These are phyloP conservation scores for Chelon labrosus DNA, from an alignment of 2,797 vertebrate genomes.

Conservation along the genomic window DNA sequence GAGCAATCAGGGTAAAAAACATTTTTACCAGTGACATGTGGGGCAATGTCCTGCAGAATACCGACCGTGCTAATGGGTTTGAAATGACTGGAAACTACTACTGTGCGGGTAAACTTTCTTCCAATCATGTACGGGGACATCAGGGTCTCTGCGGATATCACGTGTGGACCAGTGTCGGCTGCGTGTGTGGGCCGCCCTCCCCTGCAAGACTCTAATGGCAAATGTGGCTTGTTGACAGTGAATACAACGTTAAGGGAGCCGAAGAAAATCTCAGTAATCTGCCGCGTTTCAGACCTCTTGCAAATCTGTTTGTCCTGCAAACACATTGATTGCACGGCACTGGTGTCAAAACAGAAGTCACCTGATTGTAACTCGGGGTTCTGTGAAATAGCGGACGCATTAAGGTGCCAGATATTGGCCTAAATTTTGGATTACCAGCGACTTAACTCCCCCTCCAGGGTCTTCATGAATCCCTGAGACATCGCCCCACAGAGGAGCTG, in stretches of 20 bases:
- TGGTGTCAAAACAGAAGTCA: not conserved
- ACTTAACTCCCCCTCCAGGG: not conserved
- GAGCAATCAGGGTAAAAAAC: constrained; percentile 1
- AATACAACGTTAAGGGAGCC: constrained; percentile 44
- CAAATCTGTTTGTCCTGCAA: constrained; percentile 31
- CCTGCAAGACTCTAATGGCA: not conserved
- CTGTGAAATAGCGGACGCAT: not conserved
- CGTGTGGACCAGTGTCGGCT: not conserved
- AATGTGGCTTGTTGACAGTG: constrained; percentile 38
- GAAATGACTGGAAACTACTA: not conserved
- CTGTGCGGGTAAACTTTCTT: not conserved
- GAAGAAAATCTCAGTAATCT: constrained; percentile 49
- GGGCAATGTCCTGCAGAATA: not conserved
- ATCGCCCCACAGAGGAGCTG: not conserved
- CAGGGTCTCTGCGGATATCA: not conserved
- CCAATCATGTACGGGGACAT: too few species aligned
- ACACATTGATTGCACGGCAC: not conserved
- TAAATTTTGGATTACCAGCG: not conserved
- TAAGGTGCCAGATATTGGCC: constrained; percentile 3
- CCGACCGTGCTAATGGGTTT: not conserved
- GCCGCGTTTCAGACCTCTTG: constrained; percentile 26
- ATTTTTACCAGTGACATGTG: not conserved
- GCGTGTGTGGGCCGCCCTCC: constrained; percentile 51
- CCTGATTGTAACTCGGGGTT: not conserved
- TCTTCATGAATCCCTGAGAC: not conserved